Evolutionary conservation across 1,140 invertebrate species (phyloP), one percentile per base, ranked within the genome.

Genomic region (Steinernema khuongi): DNA sequence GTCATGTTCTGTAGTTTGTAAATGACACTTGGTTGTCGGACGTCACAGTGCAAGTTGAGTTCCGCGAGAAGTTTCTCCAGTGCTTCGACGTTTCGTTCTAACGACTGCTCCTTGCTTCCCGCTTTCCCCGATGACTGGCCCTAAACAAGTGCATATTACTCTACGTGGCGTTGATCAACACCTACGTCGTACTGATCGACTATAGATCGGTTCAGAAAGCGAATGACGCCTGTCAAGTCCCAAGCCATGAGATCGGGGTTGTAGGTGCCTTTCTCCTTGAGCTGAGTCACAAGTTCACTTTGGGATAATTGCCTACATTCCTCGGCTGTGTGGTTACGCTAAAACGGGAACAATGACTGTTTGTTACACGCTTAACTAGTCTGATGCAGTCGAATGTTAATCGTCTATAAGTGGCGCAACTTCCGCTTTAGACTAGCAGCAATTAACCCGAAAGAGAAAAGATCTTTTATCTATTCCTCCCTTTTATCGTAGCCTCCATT

Each of bases 161-260:
- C 44, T 19, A 41, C 14, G n/a, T 29, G 22, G 44, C 22, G 30
- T 26, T 1, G 26, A 26, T 77, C 31, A 78, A 1, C 31, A 33
- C 1, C 2, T 30, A 85, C 84, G 67, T 84, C 84, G 74, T 84
- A 84, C 69, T 85, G 82, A 17, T 85, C 83, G 67, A 79, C 68
- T 36, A 85, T 83, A 0, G 83, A 80, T 36, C 81, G 71, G 68
- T 85, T 84, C 0, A 84, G 74, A 73, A 84, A 84, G 17, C 83
- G 72, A 70, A 84, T 78, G 0, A 84, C 81, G n/a, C 83, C 83
- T 17, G 79, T 67, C 1, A 79, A 81, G 73, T 84, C 83, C 82
- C 83, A 84, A 17, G 83, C 83, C 83, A 84, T 84, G 22, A 84
- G 70, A 36, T 84, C 84, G 28, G 83, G 83, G 73, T 84, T 84